phyloP scores from a whole-genome alignment of 2,888 invertebrate species.

The Noctua janthe region DNA sequence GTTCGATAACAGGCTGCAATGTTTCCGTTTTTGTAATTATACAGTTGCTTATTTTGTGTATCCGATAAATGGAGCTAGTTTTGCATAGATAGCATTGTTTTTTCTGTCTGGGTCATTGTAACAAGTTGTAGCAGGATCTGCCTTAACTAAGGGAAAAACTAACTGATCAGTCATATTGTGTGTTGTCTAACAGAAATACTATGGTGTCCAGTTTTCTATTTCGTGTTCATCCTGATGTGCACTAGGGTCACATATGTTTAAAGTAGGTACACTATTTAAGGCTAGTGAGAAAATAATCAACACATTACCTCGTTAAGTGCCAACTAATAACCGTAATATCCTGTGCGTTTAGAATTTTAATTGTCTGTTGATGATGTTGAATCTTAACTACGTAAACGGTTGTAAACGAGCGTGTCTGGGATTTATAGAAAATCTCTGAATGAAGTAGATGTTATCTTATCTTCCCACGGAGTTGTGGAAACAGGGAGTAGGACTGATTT shows the following conservation, averaged over 20 bases:
- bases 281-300: constrained; percentile 28
- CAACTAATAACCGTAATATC: constrained; percentile 50
- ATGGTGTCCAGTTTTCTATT: background rate
- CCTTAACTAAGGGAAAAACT: background rate
- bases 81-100: background rate
- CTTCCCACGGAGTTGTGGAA: constrained; percentile 46
- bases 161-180: too few species aligned
- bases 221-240: background rate
- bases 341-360: constrained; percentile 51
- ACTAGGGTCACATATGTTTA: constrained; percentile 33
- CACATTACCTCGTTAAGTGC: constrained; percentile 51
- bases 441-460: constrained; percentile 46
- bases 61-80: background rate
- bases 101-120: background rate
- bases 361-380: constrained; percentile 42
- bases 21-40: constrained; percentile 30
- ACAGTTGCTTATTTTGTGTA: background rate
- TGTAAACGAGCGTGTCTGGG: constrained; percentile 52
- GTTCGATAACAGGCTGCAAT: constrained; percentile 7
- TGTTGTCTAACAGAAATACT: too few species aligned
- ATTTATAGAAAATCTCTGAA: constrained; percentile 55
- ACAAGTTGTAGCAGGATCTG: background rate
- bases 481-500: constrained; percentile 18
- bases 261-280: background rate
- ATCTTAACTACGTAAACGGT: constrained; percentile 13